Conservation (phyloP, 1,140 invertebrate genomes). For the Belonocnema kinseyi region DNA sequence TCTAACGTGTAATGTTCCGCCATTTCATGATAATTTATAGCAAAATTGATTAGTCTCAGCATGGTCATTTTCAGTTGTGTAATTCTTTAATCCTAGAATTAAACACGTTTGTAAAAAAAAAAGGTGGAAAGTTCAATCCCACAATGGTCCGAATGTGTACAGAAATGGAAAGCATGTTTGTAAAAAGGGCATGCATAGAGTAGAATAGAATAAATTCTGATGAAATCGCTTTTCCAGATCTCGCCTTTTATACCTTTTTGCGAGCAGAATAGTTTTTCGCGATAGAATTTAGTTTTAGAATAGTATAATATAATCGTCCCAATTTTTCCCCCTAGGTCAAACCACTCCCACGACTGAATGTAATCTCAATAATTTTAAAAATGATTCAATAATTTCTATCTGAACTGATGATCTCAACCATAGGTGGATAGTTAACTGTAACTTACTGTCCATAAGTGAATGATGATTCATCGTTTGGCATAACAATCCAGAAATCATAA, state of each 20-base stretch:
- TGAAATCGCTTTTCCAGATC: too few species aligned
- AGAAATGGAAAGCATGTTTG: too few species aligned
- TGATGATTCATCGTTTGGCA: slow-evolving; percentile 21
- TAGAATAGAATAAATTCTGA: too few species aligned
- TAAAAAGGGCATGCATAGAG: too few species aligned
- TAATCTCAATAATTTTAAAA: slow-evolving; percentile 8
- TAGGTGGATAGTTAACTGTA: slow-evolving; percentile 23
- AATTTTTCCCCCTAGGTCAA: background rate
- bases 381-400: slow-evolving; percentile 24
- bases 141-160: too few species aligned
- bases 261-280: too few species aligned
- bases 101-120: too few species aligned
- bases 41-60: background rate
- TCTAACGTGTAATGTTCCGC: slow-evolving; percentile 4
- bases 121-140: too few species aligned
- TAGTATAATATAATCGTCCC: too few species aligned
- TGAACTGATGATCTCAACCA: slow-evolving; percentile 20
- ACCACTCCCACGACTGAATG: slow-evolving; percentile 13
- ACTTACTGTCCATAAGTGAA: slow-evolving; percentile 17
- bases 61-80: slow-evolving; percentile 17
- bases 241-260: too few species aligned
- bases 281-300: too few species aligned
- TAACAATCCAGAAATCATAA: slow-evolving; percentile 7
- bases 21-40: slow-evolving; percentile 17
- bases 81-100: too few species aligned